Evolutionary conservation across 2,888 invertebrate species (phyloP), one percentile per base, ranked within the genome.

Genomic region (Acleris laterana): DNA sequence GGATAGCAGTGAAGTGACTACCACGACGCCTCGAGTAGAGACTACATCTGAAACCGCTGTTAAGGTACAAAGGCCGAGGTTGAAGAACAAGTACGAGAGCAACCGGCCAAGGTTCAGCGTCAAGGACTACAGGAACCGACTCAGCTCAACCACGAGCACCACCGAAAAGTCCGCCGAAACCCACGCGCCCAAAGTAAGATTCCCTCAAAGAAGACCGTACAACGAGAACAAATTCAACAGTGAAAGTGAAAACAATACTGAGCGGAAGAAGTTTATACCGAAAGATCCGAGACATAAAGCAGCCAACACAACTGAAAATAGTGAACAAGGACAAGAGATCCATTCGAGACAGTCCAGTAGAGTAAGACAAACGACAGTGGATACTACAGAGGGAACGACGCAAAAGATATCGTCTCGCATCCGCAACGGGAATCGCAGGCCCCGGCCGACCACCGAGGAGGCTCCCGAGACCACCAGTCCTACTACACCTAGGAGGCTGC

Each of bases 91-190:
- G 80, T 94, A 92, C 69, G 88, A 94, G 63, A 94, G 93, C 48
- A 95, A 95, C 58, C 89, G 96, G 60, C 96, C 96, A 1, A 90
- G 95, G 71, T 96, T 96, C 81, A 96, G 96, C 77, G 95, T 96
- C 4, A 96, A 96, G 83, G 96, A 96, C 71, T 96, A 96, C 80
- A 94, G 95, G 77, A 95, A 94, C 72, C 90, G 95, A 68, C 81
- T 96, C 58, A 95, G 94, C 73, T 93, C 94, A 0, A 93, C 94
- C 0, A 93, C 94, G 7, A 88, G 87, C 58, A 88, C 90, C 22
- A 89, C 91, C 19, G 93, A 93, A 70, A 87, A 83, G 69, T 73
- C 88, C 0, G 68, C 70, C 13, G 88, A 85, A 70, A 79, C 84
- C 25, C 84, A 83, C 6, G 72, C 84, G 17, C 82, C 90, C 1